Evolutionary conservation across 2,797 vertebrate species (phyloP), one percentile per base, ranked within the genome.

Genomic region (Coregonus suidteri): DNA sequence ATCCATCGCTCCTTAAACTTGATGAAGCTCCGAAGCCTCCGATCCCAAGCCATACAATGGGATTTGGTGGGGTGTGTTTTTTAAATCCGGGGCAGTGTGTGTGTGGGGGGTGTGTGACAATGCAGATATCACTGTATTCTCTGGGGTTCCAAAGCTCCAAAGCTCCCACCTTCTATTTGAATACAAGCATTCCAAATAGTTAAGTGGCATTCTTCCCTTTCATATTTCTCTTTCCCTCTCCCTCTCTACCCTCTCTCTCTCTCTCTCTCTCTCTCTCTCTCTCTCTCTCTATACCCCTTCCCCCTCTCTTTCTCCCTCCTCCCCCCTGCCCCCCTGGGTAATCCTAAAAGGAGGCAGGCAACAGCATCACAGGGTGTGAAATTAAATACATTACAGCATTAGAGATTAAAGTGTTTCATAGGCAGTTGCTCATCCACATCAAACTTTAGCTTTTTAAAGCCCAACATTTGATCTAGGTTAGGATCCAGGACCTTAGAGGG

Each of bases 391-490:
- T 97, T 95, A 95, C 93, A 95, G 95, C 94, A 95, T 91, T 94
- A 94, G 92, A 91, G 94, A 95, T 96, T 96, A 96, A 96, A 95
- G 94, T 87, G 87, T 96, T 97, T 96, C 95, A 95, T 95, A 96
- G 95, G 95, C 97, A 96, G 95, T 97, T 96, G 95, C 95, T 97
- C 96, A 97, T 96, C 95, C 95, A 96, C 95, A 96, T 96, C 96
- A 96, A 95, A 96, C 94, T 95, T 96, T 93, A 91, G 93, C 94
- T 95, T 95, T 96, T 95, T 94, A 96, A 96, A 95, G 93, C 94
- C 94, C 89, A 96, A 95, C 95, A 96, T 96, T 96, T 96, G 96
- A 97, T 97, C 96, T 95, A 86, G 88, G 86, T 94, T 94, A 94
- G 94, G 92, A 95, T 93, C 85, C 90, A 83, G 91, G 93, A 90